Evolutionary conservation across 2,888 invertebrate genomes (phyloP), one percentile per base, ranked within the genome.

Genomic region (Drosophila emarginata): DNA sequence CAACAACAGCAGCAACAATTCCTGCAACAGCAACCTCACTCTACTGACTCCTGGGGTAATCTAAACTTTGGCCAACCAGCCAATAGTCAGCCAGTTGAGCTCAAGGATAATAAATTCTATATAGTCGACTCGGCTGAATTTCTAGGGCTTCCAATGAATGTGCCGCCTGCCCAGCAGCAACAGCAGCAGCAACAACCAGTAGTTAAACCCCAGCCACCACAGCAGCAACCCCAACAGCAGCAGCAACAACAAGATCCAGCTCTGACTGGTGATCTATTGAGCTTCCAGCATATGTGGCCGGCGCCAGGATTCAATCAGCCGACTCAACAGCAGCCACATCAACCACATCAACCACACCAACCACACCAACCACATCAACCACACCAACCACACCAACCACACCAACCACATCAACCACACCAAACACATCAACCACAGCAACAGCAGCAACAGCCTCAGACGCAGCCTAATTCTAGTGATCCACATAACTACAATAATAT

Each of bases 251-350:
- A 90, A 68, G 88, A 90, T 54, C 71, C 87, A 66, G 80, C 86
- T 15, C 72, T 91, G 15, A 77, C 87, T 51, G 72, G 87, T 53
- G 91, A 91, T 66, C 68, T 91, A 63, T 82, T 91, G 62, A 89
- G 89, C 77, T 91, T 91, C 83, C 91, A 91, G 87, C 91, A 91
- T 59, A 90, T 91, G 87, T 92, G 92, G 91, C 89, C 91, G 40
- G 74, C 78, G 60, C 83, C 83, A 58, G 71, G 74, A 2, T 87
- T 87, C 28, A 74, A 73, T 54, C 72, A 78, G 53, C 68, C 71
- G 26, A 60, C 72, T 12, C 89, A 89, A 59, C 90, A 89, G 52
- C 87, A 81, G 32, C 83, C 77, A 23, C 76, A 76, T 14, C 83
- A 77, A 9, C 76, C 73, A 2, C 77, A 76, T 21, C 76, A 74